Evolutionary conservation across 2,113 vertebrate genomes (phyloP).

Genomic region (Poeciliopsis turrubarensis): DNA sequence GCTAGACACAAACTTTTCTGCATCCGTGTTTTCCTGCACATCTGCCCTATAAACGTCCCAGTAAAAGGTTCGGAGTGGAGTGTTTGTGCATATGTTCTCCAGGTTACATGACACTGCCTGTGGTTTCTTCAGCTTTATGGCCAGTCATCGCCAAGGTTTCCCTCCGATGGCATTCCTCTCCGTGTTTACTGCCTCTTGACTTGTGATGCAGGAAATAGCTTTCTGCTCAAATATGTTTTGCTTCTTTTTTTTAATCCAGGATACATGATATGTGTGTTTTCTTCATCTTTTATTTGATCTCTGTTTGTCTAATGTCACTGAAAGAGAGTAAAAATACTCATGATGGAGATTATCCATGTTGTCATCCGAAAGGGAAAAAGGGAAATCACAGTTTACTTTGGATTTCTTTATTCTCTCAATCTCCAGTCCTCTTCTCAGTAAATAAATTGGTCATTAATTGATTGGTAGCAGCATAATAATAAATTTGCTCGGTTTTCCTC

Average conservation of each 20-base stretch:
- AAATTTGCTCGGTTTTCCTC: too few relatives aligned
- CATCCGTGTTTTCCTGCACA: slow-evolving; percentile 46
- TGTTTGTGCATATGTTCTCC: slow-evolving; percentile 43
- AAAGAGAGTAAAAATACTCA: neutral
- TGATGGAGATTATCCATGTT: too few relatives aligned
- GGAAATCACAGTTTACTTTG: too few relatives aligned
- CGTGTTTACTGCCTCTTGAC: slow-evolving; percentile 44
- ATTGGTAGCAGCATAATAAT: too few relatives aligned
- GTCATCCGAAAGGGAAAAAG: too few relatives aligned
- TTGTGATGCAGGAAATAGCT: slow-evolving; percentile 30
- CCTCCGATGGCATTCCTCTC: slow-evolving; percentile 50
- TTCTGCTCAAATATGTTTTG: neutral
- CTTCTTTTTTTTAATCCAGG: neutral
- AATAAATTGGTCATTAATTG: too few relatives aligned
- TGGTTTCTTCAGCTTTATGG: slow-evolving; percentile 50
- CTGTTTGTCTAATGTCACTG: neutral
- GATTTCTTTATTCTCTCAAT: too few relatives aligned
- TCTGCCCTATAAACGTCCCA: slow-evolving; percentile 39
- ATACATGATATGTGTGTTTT: neutral
- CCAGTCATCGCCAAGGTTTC: slow-evolving; percentile 31
- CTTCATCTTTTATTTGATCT: neutral
- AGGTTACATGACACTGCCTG: slow-evolving; percentile 49
- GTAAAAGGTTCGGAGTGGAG: neutral
- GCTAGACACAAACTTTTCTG: slow-evolving; percentile 17
- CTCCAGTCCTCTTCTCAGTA: too few relatives aligned